Percentiles rank a stretch among this genome's conserved stretches.
Evolutionary conservation across 2,797 vertebrate species (phyloP).

Genomic region (Erethizon dorsatum): DNA sequence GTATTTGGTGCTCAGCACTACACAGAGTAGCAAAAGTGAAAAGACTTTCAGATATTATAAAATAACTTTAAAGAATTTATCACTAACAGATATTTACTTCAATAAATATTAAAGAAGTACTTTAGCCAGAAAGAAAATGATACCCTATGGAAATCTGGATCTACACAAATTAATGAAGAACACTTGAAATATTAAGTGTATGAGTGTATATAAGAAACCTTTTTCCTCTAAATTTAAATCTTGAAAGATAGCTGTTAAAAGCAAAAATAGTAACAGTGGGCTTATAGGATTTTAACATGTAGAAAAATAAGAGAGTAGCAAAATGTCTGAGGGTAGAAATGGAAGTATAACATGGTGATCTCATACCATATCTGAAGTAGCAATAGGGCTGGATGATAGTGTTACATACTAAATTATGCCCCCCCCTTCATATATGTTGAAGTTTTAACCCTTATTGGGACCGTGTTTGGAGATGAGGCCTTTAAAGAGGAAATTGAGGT

Average conservation of each 20-base stretch:
- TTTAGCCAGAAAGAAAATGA: not conserved
- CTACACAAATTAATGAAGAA: not conserved
- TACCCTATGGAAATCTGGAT: not conserved
- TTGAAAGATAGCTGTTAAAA: slow-evolving; percentile 4
- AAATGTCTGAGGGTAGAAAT: not conserved
- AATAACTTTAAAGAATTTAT: not conserved
- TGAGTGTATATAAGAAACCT: not conserved
- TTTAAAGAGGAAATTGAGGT: not conserved
- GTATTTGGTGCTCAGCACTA: not conserved
- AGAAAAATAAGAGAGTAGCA: not conserved
- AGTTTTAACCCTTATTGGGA: not conserved
- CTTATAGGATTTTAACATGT: not conserved
- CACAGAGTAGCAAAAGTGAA: not conserved
- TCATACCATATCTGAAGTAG: not conserved
- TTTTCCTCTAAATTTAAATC: not conserved
- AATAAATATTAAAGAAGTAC: not conserved
- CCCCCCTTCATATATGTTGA: not conserved
- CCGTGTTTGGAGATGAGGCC: not conserved
- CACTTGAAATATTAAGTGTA: not conserved
- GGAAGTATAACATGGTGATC: not conserved
- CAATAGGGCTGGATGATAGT: not conserved
- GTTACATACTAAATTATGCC: not conserved
- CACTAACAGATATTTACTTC: not conserved
- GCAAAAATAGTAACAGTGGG: not conserved
- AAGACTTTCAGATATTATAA: not conserved